Evolutionary conservation across 2,888 invertebrate species (phyloP), one percentile per base, ranked within the genome.

Genomic region (Morpho achilles): DNA sequence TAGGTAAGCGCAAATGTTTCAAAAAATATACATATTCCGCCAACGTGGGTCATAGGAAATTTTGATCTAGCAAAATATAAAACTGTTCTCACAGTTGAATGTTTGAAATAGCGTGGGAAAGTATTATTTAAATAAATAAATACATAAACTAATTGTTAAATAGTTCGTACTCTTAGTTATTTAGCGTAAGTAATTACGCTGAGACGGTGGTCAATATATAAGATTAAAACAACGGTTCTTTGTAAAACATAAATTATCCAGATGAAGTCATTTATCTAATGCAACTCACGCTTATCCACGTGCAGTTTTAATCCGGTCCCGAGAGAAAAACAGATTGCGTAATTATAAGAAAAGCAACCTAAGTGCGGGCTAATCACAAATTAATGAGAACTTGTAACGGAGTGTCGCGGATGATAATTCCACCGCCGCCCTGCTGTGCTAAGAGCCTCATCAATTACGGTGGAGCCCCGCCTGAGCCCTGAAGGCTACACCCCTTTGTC

Each of bases 391-490:
- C 83, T 86, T 85, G 87, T 86, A 84, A 75, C 77, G 75, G 75
- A 77, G 84, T 82, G 86, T 86, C 84, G 84, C 73, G 76, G 74
- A 86, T 87, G 87, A 89, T 87, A 87, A 87, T 86, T 84, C 82
- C 76, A 69, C 47, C 72, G 72, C 76, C 81, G 75, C 87, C 86
- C 88, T 80, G 85, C 87, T 81, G 90, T 79, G 89, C 85, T 86
- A 89, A 90, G 88, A 89, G 84, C 83, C 82, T 85, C 89, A 89
- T 90, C 87, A 85, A 90, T 90, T 90, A 90, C 84, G 82, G 83
- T 77, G 74, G 74, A 85, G 78, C 81, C 80, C 81, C 75, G 64
- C 70, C 74, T 66, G 73, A 66, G 74, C 68, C 73, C 73, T 71
- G 66, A 74, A 72, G 75, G 74, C 70, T 68, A 69, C 76, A 77